Base-by-base conservation (phyloP, 2,888 invertebrate genomes). In the Sycophila texana region DNA sequence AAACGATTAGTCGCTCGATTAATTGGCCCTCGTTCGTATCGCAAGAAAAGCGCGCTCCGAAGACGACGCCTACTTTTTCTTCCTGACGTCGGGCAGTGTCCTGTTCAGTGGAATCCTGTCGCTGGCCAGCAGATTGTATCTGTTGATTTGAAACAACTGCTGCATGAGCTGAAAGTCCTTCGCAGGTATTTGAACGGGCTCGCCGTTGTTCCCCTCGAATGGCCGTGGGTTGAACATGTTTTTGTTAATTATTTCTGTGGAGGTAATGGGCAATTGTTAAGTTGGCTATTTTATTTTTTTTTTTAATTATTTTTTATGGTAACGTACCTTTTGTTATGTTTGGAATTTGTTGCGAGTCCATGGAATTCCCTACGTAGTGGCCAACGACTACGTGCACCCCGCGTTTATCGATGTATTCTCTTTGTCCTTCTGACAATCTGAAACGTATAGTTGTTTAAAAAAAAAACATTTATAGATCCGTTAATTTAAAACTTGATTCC, bases 311-410 rank as follows among this genome's bases (percentile, higher is more conserved):
- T n/a, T 22, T 3, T 16, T 10, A 5, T 4, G 4, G 22, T 20
- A 12, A 0, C 0, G 18, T 91, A 95, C 96, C 96, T 91, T 94
- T 93, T 79, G 96, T 95, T 83, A 97, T 93, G 88, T 97, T 96
- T 7, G 93, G 92, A 73, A 92, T 89, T 83, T 92, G 91, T 30
- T 87, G 63, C 0, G 89, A 86, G 78, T 92, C 91, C 61, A 91
- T 90, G 47, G 94, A 94, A 87, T 96, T 95, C 67, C 97, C 97
- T 85, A 97, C 93, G 90, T 97, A 98, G 90, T 96, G 96, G 1
- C 97, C 97, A 30, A 98, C 96, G 71, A 97, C 94, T 7, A 97
- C 96, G 88, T 94, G 94, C 90, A 96, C 94, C n/a, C 95, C 96
- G 87, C 92, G 92, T 75, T 92, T 92, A 89, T 95, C 95, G 30